Percentiles rank a stretch among this genome's conserved stretches.
Evolutionary conservation across 1,140 invertebrate species (phyloP).

Genomic region (Arion vulgaris): DNA sequence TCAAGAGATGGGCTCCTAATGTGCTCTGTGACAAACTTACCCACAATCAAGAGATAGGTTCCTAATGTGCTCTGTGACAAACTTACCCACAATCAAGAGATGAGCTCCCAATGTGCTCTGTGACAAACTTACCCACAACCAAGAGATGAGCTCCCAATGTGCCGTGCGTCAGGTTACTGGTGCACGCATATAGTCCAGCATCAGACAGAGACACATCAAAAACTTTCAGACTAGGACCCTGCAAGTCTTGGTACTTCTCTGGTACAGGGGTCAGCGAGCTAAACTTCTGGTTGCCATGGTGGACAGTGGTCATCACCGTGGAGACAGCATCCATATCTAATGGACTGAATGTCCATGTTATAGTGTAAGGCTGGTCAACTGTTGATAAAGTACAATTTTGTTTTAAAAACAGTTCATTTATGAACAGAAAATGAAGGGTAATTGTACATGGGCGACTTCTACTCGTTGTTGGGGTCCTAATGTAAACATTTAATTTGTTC

Average conservation of each 20-base stretch:
- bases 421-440: too few species aligned
- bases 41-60: too few species aligned
- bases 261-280: background rate
- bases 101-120: too few species aligned
- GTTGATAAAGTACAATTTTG: background rate
- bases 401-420: too few species aligned
- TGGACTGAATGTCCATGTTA: constrained; percentile 16
- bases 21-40: too few species aligned
- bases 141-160: background rate
- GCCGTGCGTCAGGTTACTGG: constrained; percentile 24
- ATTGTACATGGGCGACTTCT: too few species aligned
- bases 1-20: too few species aligned
- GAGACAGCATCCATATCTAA: background rate
- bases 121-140: constrained; percentile 21
- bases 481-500: too few species aligned
- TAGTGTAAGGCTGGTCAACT: constrained; percentile 2
- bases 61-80: too few species aligned
- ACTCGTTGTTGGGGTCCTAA: too few species aligned
- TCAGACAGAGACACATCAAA: constrained; percentile 7
- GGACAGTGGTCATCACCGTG: background rate
- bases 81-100: too few species aligned
- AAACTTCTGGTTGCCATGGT: constrained; percentile 14
- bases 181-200: constrained; percentile 11
- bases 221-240: background rate
- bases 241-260: background rate